Conservation (phyloP, 2,797 vertebrate genomes). For the Distichodus sexfasciatus region DNA sequence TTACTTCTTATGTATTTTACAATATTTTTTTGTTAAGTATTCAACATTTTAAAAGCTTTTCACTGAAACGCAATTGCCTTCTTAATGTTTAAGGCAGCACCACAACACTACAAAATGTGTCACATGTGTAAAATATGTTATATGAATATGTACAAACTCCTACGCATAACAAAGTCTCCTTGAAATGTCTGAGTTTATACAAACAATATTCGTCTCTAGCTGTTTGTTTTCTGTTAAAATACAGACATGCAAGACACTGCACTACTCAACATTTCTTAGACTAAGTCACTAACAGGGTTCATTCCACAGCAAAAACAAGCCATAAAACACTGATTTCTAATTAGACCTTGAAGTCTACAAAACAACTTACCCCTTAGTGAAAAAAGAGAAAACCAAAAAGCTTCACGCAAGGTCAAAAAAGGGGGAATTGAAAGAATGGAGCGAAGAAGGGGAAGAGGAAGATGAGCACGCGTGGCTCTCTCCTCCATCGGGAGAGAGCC, state of each 20-base stretch:
- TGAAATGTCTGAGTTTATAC: too few relatives aligned
- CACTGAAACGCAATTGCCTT: too few relatives aligned
- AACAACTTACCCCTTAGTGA: conserved; percentile 54
- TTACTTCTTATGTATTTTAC: too few relatives aligned
- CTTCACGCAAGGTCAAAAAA: conserved; percentile 52
- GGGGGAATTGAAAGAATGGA: conserved; percentile 35
- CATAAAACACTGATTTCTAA: not conserved
- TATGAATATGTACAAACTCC: too few relatives aligned
- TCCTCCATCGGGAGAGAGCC: conserved; percentile 49
- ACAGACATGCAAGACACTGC: not conserved
- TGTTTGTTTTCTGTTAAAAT: not conserved
- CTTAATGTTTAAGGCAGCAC: too few relatives aligned
- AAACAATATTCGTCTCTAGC: too few relatives aligned
- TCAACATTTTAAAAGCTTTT: too few relatives aligned
- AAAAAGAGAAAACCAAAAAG: conserved; percentile 58
- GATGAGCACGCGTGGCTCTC: conserved; percentile 60
- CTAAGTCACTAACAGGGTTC: not conserved
- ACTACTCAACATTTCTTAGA: not conserved
- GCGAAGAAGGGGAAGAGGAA: conserved; percentile 53
- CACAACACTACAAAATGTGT: too few relatives aligned
- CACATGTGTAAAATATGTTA: too few relatives aligned
- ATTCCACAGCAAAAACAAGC: not conserved
- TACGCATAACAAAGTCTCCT: too few relatives aligned
- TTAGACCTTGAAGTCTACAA: conserved; percentile 33
- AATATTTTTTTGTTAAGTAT: too few relatives aligned